phyloP scores from a whole-genome alignment of 2,888 invertebrate species.

The Pseudoips prasinana region DNA sequence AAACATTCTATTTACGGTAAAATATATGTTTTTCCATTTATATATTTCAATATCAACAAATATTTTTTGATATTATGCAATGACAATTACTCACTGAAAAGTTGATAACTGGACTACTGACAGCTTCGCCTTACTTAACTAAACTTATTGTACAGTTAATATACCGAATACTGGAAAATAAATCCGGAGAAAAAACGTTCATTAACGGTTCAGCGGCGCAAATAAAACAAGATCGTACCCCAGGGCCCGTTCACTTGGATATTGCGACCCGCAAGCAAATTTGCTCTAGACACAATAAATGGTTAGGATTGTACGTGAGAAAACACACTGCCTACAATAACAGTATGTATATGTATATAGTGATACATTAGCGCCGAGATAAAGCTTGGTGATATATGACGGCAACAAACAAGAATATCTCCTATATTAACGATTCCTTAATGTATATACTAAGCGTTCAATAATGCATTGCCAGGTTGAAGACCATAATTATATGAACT shows the following conservation, averaged over 20 bases:
- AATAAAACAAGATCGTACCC: conserved; percentile 76
- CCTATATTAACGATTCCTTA: too few species aligned
- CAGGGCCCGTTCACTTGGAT: conserved; percentile 66
- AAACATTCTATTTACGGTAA: too few species aligned
- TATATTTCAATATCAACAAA: too few species aligned
- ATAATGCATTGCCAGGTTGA: too few species aligned
- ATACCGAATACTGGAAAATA: conserved; percentile 63
- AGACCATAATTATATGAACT: too few species aligned
- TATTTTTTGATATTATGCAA: too few species aligned
- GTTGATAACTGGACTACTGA: too few species aligned
- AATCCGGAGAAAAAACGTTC: conserved; percentile 69
- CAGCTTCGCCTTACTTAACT: too few species aligned
- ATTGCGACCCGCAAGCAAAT: conserved; percentile 79
- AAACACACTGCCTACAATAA: conserved; percentile 51
- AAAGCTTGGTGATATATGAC: conserved; percentile 25
- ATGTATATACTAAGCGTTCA: too few species aligned
- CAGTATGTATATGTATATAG: conserved; percentile 45
- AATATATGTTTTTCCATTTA: too few species aligned
- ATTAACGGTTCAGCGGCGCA: conserved; percentile 69
- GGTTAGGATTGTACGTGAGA: conserved; percentile 64
- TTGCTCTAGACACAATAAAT: conserved; percentile 76
- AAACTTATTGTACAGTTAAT: conserved; percentile 69
- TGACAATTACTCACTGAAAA: too few species aligned
- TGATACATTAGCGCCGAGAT: conserved; percentile 39
- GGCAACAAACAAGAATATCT: conserved; percentile 17